A percentile compares a stretch with the other conserved stretches of the same genome.
These are phyloP conservation scores for Gouania willdenowi DNA, from an alignment of 2,797 vertebrate genomes.

Conservation along the genomic window DNA sequence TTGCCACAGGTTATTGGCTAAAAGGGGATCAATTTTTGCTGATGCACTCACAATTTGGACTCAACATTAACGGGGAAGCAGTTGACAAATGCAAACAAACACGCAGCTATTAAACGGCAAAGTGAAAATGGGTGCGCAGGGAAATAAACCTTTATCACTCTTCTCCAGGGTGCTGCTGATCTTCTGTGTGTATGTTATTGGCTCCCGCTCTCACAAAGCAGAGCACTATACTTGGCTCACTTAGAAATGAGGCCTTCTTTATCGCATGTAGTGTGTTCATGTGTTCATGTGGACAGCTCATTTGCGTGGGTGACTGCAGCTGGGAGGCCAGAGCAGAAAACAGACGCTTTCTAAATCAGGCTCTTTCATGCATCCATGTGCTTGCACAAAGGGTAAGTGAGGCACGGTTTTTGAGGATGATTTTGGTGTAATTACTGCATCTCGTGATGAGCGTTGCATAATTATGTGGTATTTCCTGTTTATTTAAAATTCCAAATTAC, in stretches of 20 bases:
- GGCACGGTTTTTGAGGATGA: slow-evolving; percentile 1
- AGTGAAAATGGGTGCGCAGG: slow-evolving; percentile 21
- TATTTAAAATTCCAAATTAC: too few relatives aligned
- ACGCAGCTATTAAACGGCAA: slow-evolving; percentile 20
- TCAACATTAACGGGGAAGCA: slow-evolving; percentile 9
- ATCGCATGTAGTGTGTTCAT: neutral
- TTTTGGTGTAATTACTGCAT: slow-evolving; percentile 20
- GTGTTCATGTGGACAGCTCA: slow-evolving; percentile 5
- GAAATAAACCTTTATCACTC: slow-evolving; percentile 36
- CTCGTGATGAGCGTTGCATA: too few relatives aligned
- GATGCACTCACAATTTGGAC: slow-evolving; percentile 26
- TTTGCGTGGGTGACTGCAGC: slow-evolving; percentile 27
- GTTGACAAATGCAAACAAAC: neutral
- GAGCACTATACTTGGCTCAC: slow-evolving; percentile 24
- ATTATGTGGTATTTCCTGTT: neutral
- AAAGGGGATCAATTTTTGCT: slow-evolving; percentile 53
- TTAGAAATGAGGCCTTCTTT: slow-evolving; percentile 16
- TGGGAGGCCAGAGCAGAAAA: slow-evolving; percentile 19
- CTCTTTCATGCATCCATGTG: slow-evolving; percentile 1
- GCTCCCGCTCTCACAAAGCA: slow-evolving; percentile 1
- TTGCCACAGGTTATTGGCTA: slow-evolving; percentile 1
- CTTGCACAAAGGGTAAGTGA: slow-evolving; percentile 11
- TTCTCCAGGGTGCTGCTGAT: slow-evolving; percentile 33
- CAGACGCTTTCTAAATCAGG: slow-evolving; percentile 4
- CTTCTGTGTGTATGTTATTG: too few relatives aligned